These are phyloP conservation scores for Nasonia vitripennis DNA, from an alignment of 1,140 invertebrate species.

Conservation along the genomic window DNA sequence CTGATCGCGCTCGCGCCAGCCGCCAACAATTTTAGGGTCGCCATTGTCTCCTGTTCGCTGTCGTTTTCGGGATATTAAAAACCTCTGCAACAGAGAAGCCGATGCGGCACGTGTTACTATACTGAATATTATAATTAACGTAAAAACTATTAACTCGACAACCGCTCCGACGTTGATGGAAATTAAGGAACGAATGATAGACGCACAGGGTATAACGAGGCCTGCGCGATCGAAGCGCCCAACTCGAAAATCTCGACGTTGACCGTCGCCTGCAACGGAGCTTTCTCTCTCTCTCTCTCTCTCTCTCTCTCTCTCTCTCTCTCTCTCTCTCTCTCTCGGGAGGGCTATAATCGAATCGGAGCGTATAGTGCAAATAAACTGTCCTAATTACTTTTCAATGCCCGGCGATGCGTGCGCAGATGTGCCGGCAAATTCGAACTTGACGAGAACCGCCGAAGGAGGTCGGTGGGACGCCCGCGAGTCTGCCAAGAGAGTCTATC, in stretches of 20 bases:
- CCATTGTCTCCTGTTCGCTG: conserved; percentile 59
- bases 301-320: no score
- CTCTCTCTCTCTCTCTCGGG: background rate
- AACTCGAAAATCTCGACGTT: background rate
- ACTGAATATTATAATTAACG: background rate
- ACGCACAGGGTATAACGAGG: background rate
- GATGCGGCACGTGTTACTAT: background rate
- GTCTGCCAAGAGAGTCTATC: background rate
- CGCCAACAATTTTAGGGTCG: conserved; percentile 66
- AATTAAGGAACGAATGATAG: no score
- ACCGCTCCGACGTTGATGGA: no score
- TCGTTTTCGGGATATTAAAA: background rate
- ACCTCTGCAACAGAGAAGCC: conserved; percentile 22
- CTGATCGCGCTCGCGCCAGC: conserved; percentile 69
- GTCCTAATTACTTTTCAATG: conserved; percentile 16
- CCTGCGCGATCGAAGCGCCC: no score
- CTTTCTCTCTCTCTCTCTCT: no score
- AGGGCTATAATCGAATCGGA: conserved; percentile 12
- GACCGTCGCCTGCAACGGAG: no score
- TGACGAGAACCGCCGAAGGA: conserved; percentile 8
- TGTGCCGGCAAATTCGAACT: conserved; percentile 15
- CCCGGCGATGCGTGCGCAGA: background rate
- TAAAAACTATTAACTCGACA: background rate
- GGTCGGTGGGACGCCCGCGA: conserved; percentile 15
- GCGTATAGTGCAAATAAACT: background rate